These are phyloP conservation scores for Alaudala cheleensis DNA, from an alignment of 2,113 vertebrate species.

Conservation along the genomic window DNA sequence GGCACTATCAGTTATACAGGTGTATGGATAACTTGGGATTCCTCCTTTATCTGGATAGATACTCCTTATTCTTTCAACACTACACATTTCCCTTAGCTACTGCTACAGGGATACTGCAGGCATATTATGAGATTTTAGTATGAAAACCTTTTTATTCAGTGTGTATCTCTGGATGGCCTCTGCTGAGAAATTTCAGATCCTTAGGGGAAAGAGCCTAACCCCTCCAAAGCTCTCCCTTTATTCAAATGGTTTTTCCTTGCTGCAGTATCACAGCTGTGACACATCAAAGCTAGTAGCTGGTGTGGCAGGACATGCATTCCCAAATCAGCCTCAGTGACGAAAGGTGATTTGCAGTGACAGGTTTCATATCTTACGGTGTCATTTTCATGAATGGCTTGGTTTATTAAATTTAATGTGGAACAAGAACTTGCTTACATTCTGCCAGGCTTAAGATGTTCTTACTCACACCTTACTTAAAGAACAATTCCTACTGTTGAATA, in stretches of 20 bases:
- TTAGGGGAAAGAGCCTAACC: background rate
- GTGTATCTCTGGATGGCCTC: background rate
- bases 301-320: constrained; percentile 34
- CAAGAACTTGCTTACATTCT: constrained; percentile 51
- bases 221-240: background rate
- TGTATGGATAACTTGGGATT: constrained; percentile 32
- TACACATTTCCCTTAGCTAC: background rate
- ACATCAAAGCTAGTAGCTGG: constrained; percentile 57
- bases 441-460: constrained; percentile 47
- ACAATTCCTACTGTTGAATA: constrained; percentile 51
- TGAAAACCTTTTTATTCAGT: background rate
- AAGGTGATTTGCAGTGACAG: constrained; percentile 56
- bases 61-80: background rate
- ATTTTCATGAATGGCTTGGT: constrained; percentile 48
- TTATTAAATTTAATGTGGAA: constrained; percentile 62
- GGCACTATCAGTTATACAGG: constrained; percentile 46
- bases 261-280: constrained; percentile 28
- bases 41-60: constrained; percentile 29
- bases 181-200: constrained; percentile 7
- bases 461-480: constrained; percentile 48
- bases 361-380: constrained; percentile 40
- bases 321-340: constrained; percentile 8
- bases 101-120: background rate
- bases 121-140: background rate
- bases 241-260: constrained; percentile 46